phyloP scores from a whole-genome alignment of 2,888 invertebrate species.

The Melolontha melolontha region DNA sequence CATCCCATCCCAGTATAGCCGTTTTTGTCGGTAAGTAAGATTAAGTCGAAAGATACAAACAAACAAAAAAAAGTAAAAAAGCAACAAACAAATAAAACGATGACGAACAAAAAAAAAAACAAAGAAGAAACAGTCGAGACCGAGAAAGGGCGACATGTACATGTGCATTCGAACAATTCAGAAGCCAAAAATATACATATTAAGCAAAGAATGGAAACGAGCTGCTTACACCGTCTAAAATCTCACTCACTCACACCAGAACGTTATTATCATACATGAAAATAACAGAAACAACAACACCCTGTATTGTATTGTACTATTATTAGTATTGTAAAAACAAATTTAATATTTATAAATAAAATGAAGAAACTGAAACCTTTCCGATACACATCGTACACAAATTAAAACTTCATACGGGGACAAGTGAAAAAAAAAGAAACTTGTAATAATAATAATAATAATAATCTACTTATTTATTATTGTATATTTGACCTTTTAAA shows the following conservation, averaged over 20 bases:
- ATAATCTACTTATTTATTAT: conserved; percentile 39
- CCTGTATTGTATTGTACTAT: conserved; percentile 21
- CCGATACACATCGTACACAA: conserved; percentile 3
- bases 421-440: conserved; percentile 21
- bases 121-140: too few relatives aligned
- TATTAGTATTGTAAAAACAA: too few relatives aligned
- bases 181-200: conserved; percentile 1
- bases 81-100: conserved; percentile 27
- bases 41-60: conserved; percentile 39
- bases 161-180: too few relatives aligned
- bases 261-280: neutral
- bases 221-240: conserved; percentile 27
- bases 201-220: conserved; percentile 16
- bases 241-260: conserved; percentile 16
- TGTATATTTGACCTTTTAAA: conserved; percentile 32
- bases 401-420: neutral
- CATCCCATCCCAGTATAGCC: conserved; percentile 56
- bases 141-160: too few relatives aligned
- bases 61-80: conserved; percentile 22
- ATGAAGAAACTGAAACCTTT: conserved; percentile 9
- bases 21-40: conserved; percentile 52
- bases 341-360: too few relatives aligned
- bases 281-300: conserved; percentile 1
- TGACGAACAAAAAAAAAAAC: neutral
- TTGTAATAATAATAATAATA: conserved; percentile 38